Evolutionary conservation across 1,140 invertebrate species (phyloP).

Genomic region (Drosophila bocqueti): DNA sequence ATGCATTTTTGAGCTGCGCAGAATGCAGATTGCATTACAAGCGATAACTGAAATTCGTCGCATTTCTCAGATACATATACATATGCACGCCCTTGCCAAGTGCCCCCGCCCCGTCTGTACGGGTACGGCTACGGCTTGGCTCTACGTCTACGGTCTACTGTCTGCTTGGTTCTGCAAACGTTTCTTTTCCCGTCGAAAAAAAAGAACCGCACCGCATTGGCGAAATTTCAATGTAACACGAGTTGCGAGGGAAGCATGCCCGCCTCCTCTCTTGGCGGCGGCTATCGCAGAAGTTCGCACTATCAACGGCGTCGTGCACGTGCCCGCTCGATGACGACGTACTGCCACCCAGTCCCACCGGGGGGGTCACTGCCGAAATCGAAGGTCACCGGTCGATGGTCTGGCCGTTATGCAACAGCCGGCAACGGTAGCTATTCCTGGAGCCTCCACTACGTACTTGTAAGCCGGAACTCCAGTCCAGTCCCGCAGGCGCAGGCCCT

Average conservation of each 20-base stretch:
- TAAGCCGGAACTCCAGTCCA: constrained; percentile 43
- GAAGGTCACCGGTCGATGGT: constrained; percentile 45
- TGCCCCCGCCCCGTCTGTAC: constrained; percentile 5
- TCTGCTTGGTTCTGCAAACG: constrained; percentile 36
- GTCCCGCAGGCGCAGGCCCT: constrained; percentile 16
- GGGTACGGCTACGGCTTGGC: neutral
- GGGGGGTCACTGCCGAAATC: constrained; percentile 50
- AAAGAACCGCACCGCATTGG: constrained; percentile 13
- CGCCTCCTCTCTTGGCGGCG: constrained; percentile 26
- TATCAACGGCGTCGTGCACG: constrained; percentile 64
- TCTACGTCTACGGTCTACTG: constrained; percentile 23
- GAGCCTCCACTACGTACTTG: constrained; percentile 34
- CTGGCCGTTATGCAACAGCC: constrained; percentile 44
- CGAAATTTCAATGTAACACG: constrained; percentile 45
- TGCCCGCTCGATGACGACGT: constrained; percentile 43
- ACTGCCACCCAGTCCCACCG: constrained; percentile 11
- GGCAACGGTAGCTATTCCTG: neutral
- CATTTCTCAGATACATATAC: constrained; percentile 29
- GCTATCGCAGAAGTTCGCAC: constrained; percentile 41
- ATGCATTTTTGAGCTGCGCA: constrained; percentile 28
- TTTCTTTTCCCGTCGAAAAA: constrained; percentile 21
- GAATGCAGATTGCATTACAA: constrained; percentile 58
- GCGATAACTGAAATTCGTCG: constrained; percentile 53
- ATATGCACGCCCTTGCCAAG: constrained; percentile 48
- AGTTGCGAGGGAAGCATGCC: constrained; percentile 9